phyloP scores from a whole-genome alignment of 1,140 invertebrate species.

The Bactericera cockerelli region DNA sequence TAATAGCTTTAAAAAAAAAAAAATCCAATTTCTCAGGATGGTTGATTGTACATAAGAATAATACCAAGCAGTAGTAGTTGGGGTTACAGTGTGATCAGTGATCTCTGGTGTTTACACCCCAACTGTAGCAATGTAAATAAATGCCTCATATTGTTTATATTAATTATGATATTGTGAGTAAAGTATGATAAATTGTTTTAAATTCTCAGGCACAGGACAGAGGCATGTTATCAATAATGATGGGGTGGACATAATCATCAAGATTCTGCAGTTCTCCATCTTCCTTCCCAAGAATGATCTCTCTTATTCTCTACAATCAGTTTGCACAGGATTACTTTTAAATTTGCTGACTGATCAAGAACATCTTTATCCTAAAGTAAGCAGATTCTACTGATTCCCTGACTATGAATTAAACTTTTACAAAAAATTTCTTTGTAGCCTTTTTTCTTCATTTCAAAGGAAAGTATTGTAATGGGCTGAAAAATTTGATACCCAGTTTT shows the following conservation, averaged over 20 bases:
- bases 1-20: too few relatives aligned
- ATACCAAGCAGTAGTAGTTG: too few relatives aligned
- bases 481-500: too few relatives aligned
- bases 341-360: conserved; percentile 64
- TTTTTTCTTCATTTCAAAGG: neutral
- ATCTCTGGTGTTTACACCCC: neutral
- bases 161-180: too few relatives aligned
- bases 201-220: conserved; percentile 32
- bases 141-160: too few relatives aligned
- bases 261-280: conserved; percentile 19
- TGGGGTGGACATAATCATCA: conserved; percentile 38
- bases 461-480: conserved; percentile 12
- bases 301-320: conserved; percentile 29
- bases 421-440: conserved; percentile 5
- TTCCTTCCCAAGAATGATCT: conserved; percentile 12
- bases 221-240: conserved; percentile 41
- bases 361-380: conserved; percentile 35
- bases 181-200: too few relatives aligned
- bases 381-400: neutral
- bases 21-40: too few relatives aligned
- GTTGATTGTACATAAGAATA: too few relatives aligned
- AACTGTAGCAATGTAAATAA: too few relatives aligned
- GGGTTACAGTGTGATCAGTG: too few relatives aligned
- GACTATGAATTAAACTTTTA: conserved; percentile 4
- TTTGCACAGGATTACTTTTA: conserved; percentile 47